Percentiles rank a stretch among this genome's conserved stretches.
Evolutionary conservation across 2,888 invertebrate genomes (phyloP).

Genomic region (Machimus rusticus): DNA sequence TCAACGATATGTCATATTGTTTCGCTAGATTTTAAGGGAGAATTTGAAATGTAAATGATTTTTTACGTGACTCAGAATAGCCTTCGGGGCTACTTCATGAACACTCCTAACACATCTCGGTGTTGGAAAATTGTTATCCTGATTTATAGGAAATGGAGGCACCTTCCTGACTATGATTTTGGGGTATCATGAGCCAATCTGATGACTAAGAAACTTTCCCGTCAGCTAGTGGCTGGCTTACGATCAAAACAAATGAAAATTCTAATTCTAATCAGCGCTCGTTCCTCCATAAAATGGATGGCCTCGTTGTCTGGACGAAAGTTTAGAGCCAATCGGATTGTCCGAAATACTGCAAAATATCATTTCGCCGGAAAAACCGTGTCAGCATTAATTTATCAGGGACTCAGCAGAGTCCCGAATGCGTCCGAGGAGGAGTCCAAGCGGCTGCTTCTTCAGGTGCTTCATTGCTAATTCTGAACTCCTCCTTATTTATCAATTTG

Average conservation of each 20-base stretch:
- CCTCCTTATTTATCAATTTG: background rate
- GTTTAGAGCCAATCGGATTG: background rate
- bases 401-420: background rate
- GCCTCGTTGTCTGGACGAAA: background rate
- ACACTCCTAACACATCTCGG: background rate
- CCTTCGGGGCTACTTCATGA: background rate
- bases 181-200: background rate
- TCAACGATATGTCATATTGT: too few relatives aligned
- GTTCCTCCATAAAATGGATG: background rate
- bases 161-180: background rate
- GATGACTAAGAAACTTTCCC: background rate
- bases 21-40: too few relatives aligned
- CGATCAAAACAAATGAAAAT: background rate
- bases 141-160: background rate
- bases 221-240: background rate
- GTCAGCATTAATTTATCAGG: background rate
- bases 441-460: background rate
- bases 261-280: background rate
- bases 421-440: background rate
- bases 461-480: background rate
- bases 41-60: too few relatives aligned
- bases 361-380: background rate
- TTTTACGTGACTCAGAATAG: too few relatives aligned
- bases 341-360: background rate
- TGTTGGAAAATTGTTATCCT: background rate